phyloP scores from a whole-genome alignment of 2,888 invertebrate species.

The Eurytoma californica region DNA sequence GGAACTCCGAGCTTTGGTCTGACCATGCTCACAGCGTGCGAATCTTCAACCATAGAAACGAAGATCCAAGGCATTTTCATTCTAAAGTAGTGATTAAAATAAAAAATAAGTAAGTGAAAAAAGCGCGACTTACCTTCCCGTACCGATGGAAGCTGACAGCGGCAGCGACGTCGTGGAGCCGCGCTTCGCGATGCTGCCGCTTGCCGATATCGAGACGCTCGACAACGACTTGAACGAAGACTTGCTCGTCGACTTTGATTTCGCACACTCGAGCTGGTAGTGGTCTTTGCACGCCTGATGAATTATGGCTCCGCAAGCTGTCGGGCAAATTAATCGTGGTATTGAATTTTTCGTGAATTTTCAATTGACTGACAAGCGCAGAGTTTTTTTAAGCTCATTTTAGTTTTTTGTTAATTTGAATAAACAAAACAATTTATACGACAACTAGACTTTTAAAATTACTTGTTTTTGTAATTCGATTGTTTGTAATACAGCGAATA shows the following conservation, averaged over 20 bases:
- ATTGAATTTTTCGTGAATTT: not conserved
- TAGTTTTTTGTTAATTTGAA: too few species aligned
- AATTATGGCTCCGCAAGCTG: slow-evolving; percentile 90
- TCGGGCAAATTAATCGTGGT: slow-evolving; percentile 57
- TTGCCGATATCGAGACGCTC: slow-evolving; percentile 66
- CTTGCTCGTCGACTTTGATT: slow-evolving; percentile 77
- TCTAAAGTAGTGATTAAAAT: slow-evolving; percentile 57
- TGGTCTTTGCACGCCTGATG: slow-evolving; percentile 92
- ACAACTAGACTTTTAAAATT: too few species aligned
- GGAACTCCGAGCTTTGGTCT: slow-evolving; percentile 64
- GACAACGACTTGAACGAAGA: slow-evolving; percentile 72
- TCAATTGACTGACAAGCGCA: not conserved
- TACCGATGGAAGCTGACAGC: slow-evolving; percentile 66
- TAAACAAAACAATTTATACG: too few species aligned
- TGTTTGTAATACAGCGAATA: too few species aligned
- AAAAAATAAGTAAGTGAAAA: slow-evolving; percentile 1
- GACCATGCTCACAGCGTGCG: slow-evolving; percentile 70
- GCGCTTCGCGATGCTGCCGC: slow-evolving; percentile 67
- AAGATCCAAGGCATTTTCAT: slow-evolving; percentile 65
- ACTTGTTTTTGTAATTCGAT: too few species aligned
- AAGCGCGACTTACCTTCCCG: slow-evolving; percentile 69
- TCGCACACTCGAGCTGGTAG: slow-evolving; percentile 86
- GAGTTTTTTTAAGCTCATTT: too few species aligned
- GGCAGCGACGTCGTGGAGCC: slow-evolving; percentile 71
- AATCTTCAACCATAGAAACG: slow-evolving; percentile 68